Evolutionary conservation across 1,140 invertebrate genomes (phyloP).

Genomic region (Pseudomyrmex gracilis): DNA sequence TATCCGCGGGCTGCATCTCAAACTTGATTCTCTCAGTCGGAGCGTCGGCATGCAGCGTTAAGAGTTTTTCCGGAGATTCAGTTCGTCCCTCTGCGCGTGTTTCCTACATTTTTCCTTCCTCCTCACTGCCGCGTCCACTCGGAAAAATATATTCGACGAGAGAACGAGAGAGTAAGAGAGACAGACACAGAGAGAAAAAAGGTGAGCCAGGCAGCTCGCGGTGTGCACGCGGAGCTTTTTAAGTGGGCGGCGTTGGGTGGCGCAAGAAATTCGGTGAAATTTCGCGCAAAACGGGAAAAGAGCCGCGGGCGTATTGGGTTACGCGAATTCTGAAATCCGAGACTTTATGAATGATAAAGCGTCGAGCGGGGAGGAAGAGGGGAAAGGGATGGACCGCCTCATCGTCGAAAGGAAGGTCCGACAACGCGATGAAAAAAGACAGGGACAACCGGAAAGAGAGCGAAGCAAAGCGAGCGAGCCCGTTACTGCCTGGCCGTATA

Average conservation of each 20-base stretch:
- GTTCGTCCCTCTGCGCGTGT: conserved; percentile 53
- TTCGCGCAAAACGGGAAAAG: conserved; percentile 59
- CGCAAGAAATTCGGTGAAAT: conserved; percentile 63
- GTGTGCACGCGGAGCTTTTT: conserved; percentile 52
- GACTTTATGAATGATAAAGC: conserved; percentile 59
- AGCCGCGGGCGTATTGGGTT: conserved; percentile 53
- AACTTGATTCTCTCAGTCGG: conserved; percentile 72
- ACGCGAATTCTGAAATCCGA: conserved; percentile 52
- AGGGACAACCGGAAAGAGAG: conserved; percentile 36
- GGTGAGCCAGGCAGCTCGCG: conserved; percentile 19
- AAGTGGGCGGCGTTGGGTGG: conserved; percentile 45
- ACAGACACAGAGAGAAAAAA: not conserved
- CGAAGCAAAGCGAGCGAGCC: conserved; percentile 29
- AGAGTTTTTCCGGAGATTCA: conserved; percentile 67
- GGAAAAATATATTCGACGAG: conserved; percentile 69
- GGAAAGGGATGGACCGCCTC: conserved; percentile 35
- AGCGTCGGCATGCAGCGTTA: conserved; percentile 49
- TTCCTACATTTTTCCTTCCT: conserved; percentile 57
- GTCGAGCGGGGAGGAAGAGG: not conserved
- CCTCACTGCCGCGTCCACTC: conserved; percentile 57
- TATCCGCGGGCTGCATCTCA: conserved; percentile 76
- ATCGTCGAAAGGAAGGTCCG: conserved; percentile 60
- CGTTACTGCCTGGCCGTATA: conserved; percentile 58
- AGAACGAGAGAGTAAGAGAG: conserved; percentile 18
- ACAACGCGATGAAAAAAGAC: conserved; percentile 45